phyloP scores from a whole-genome alignment of 2,113 vertebrate genomes.

The Spermophilus dauricus region DNA sequence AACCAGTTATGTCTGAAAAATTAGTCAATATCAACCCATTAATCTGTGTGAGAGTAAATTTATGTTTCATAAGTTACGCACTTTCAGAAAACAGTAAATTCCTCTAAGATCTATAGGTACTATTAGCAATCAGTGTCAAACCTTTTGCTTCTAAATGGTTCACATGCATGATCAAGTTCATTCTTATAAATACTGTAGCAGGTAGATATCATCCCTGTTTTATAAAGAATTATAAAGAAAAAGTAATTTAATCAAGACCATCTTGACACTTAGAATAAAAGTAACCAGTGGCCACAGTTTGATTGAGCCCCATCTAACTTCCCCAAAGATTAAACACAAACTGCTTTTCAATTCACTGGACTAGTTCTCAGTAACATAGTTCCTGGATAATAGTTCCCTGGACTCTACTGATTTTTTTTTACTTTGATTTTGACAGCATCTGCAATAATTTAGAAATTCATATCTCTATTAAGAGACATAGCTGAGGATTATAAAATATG shows the following conservation, averaged over 20 bases:
- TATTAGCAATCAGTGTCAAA: constrained; percentile 19
- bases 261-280: neutral
- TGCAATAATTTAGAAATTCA: neutral
- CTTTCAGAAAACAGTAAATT: constrained; percentile 47
- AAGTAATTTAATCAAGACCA: neutral
- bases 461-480: constrained; percentile 4
- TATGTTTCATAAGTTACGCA: neutral
- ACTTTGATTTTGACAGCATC: constrained; percentile 20
- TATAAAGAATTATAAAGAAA: neutral
- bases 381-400: neutral
- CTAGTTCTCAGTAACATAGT: neutral
- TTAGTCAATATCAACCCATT: neutral
- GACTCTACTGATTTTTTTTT: neutral
- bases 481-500: neutral
- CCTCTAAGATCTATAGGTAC: neutral
- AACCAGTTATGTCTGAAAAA: neutral
- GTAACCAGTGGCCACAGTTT: neutral
- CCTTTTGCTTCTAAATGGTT: constrained; percentile 25
- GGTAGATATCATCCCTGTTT: neutral
- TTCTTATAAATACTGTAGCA: constrained; percentile 8
- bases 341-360: neutral
- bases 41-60: neutral
- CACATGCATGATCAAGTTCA: neutral
- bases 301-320: neutral
- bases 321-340: neutral